Evolutionary conservation across 2,113 vertebrate species (phyloP), one percentile per base, ranked within the genome.

Genomic region (Bufo gargarizans): DNA sequence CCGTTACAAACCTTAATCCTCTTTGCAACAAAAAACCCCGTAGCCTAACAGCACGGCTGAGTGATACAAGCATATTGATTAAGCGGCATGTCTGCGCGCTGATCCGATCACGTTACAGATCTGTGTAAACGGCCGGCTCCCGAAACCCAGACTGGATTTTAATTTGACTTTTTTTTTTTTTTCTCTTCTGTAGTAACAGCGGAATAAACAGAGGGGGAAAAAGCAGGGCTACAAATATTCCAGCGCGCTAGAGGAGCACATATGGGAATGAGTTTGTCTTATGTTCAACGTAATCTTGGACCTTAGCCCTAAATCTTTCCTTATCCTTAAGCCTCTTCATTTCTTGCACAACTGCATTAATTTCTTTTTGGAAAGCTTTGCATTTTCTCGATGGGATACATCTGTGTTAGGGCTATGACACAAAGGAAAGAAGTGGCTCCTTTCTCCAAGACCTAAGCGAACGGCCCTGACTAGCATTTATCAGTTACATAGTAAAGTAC

Each of bases 81-180:
- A 91, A 91, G 91, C 90, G 93, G 92, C 91, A 93, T 93, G 93
- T 47, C 6, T 89, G 90, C 94, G 93, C 90, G 92, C 90, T 93
- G 93, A 91, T 91, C 90, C 93, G 94, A 95, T 96, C 95, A 92
- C 93, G 94, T 95, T 92, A 92, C 81, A 77, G 86, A 87, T 87
- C 78, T 92, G 85, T 76, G 89, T 90, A 92, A 90, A 89, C 86
- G 90, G 90, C 90, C 85, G 16, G 83, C 88, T 83, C 55, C 79
- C 65, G 90, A 76, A 89, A 61, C 85, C 89, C 90, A 88, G 77
- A 80, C 82, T 1, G 9, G 88, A 90, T 92, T 93, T 88, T 92
- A 89, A 92, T 92, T 83, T 90, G 77, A 88, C 91, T 92, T 91
- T 86, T 81, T 91, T 86, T 90, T 33, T 74, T 47, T 45, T 49